Evolutionary conservation across 1,140 invertebrate genomes (phyloP).

Genomic region (Agrilus planipennis): DNA sequence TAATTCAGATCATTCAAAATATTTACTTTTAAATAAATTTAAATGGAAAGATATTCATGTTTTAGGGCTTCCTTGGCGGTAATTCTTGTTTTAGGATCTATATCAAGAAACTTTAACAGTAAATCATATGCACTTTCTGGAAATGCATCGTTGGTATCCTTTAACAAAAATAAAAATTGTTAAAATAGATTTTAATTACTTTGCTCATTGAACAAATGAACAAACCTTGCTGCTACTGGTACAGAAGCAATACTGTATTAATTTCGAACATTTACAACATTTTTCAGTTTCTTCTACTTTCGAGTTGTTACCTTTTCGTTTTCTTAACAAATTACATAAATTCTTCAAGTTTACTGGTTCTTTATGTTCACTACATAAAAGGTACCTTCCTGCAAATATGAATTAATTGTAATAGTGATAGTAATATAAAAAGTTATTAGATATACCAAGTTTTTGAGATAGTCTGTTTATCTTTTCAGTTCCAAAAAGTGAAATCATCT

Average conservation of each 20-base stretch:
- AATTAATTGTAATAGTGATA: neutral
- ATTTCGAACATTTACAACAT: slow-evolving; percentile 11
- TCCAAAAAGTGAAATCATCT: slow-evolving; percentile 74
- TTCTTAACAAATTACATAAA: slow-evolving; percentile 37
- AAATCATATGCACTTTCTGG: slow-evolving; percentile 63
- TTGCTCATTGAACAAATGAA: slow-evolving; percentile 1
- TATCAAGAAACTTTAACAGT: slow-evolving; percentile 57
- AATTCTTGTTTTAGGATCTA: slow-evolving; percentile 60
- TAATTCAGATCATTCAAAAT: neutral
- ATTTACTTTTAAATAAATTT: too few relatives aligned
- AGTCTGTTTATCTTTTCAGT: slow-evolving; percentile 52
- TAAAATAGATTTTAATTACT: too few relatives aligned
- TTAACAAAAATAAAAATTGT: slow-evolving; percentile 4
- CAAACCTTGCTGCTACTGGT: slow-evolving; percentile 5
- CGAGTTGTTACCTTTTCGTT: slow-evolving; percentile 23
- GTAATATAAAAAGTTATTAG: slow-evolving; percentile 1
- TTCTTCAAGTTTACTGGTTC: slow-evolving; percentile 40
- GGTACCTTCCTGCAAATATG: slow-evolving; percentile 36
- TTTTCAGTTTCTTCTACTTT: neutral
- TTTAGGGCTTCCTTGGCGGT: slow-evolving; percentile 60
- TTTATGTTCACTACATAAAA: slow-evolving; percentile 41
- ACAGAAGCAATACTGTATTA: slow-evolving; percentile 8
- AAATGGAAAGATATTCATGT: slow-evolving; percentile 69
- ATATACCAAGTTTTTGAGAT: slow-evolving; percentile 54
- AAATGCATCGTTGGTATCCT: slow-evolving; percentile 31